Conservation (phyloP, 2,888 invertebrate species). For the Leptinotarsa peninsularis region DNA sequence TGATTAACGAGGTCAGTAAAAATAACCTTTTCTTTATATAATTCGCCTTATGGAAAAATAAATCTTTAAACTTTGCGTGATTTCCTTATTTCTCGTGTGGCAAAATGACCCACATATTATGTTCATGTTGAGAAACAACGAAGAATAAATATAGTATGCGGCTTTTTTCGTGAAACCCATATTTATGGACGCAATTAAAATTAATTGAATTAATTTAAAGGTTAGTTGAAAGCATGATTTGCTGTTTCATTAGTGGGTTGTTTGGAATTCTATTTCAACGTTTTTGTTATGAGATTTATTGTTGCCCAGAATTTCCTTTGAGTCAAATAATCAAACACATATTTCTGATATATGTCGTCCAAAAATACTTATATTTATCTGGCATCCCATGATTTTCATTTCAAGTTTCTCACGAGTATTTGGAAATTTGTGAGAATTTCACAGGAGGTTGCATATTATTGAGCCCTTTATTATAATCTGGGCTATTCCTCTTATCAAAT, state of each 20-base stretch:
- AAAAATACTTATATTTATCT: too few relatives aligned
- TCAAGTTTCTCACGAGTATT: too few relatives aligned
- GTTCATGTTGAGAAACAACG: conserved; percentile 39
- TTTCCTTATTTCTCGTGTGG: conserved; percentile 38
- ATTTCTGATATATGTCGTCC: too few relatives aligned
- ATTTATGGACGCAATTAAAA: conserved; percentile 31
- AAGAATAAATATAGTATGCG: conserved; percentile 30
- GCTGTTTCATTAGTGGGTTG: conserved; percentile 4
- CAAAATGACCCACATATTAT: conserved; percentile 32
- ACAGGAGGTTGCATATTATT: too few relatives aligned
- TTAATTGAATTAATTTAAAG: conserved; percentile 32
- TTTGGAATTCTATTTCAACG: not conserved
- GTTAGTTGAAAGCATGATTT: conserved; percentile 15
- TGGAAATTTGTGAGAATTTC: too few relatives aligned
- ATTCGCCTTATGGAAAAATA: conserved; percentile 26
- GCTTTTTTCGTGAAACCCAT: conserved; percentile 24
- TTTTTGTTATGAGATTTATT: too few relatives aligned
- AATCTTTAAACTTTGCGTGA: conserved; percentile 39
- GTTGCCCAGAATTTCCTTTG: too few relatives aligned
- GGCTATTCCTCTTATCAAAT: too few relatives aligned
- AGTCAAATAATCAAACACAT: too few relatives aligned
- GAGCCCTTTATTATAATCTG: too few relatives aligned
- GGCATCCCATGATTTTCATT: too few relatives aligned
- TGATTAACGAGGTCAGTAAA: not conserved
- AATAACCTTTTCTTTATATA: conserved; percentile 1